These are phyloP conservation scores for Polypedilum vanderplanki DNA, from an alignment of 1,140 invertebrate species.

Conservation along the genomic window DNA sequence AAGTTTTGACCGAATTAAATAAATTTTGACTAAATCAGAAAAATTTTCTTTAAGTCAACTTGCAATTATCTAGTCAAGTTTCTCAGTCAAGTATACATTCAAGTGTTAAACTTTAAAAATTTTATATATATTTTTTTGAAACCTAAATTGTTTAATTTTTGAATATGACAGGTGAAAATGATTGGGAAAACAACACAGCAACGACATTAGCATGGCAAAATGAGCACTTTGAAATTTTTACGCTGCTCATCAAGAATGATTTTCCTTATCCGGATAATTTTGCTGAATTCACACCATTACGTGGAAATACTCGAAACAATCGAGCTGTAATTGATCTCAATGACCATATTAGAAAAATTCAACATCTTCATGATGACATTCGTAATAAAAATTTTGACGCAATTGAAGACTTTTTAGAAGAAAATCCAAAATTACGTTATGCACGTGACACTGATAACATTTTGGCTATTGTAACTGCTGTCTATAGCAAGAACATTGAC, in stretches of 20 bases:
- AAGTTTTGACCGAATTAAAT: too few species aligned
- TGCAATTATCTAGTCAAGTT: too few species aligned
- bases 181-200: conserved; percentile 6
- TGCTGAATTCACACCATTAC: background rate
- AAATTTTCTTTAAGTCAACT: too few species aligned
- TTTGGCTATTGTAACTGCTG: background rate
- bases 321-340: background rate
- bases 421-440: background rate
- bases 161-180: background rate
- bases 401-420: background rate
- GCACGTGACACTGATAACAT: background rate
- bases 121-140: too few species aligned
- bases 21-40: too few species aligned
- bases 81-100: too few species aligned
- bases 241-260: background rate
- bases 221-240: background rate
- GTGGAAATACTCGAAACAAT: background rate
- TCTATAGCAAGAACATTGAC: background rate
- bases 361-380: background rate
- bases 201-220: background rate
- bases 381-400: background rate
- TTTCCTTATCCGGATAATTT: background rate
- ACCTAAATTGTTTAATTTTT: too few species aligned
- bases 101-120: too few species aligned
- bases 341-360: background rate